Conservation (phyloP, 2,113 vertebrate species). For the Panthera leo region DNA sequence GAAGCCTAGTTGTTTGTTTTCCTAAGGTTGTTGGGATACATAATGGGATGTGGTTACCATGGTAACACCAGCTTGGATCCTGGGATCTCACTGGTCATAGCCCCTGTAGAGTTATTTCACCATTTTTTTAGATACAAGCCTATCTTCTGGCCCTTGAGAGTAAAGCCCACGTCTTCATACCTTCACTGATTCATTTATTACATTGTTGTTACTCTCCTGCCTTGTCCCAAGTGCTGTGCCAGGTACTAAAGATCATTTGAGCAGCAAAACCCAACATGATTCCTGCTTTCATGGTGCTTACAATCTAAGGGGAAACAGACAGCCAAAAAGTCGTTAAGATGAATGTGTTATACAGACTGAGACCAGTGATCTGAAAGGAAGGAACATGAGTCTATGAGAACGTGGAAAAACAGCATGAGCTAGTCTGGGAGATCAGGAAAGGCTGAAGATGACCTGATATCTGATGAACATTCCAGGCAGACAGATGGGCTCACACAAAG, state of each 20-base stretch:
- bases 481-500: background rate
- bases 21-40: background rate
- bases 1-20: background rate
- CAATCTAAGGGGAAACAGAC: background rate
- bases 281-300: background rate
- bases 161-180: background rate
- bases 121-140: background rate
- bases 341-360: background rate
- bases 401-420: background rate
- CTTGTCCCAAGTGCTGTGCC: background rate
- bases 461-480: background rate
- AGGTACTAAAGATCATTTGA: background rate
- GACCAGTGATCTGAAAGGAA: background rate
- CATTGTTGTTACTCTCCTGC: background rate
- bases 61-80: background rate
- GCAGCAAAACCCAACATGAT: background rate
- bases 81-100: background rate
- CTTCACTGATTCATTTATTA: background rate
- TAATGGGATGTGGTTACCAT: background rate
- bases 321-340: background rate
- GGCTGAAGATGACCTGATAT: background rate
- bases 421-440: background rate
- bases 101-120: background rate
- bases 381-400: background rate
- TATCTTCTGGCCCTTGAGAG: background rate